Conservation (phyloP, 2,797 vertebrate species). For the Liparis tanakae region DNA sequence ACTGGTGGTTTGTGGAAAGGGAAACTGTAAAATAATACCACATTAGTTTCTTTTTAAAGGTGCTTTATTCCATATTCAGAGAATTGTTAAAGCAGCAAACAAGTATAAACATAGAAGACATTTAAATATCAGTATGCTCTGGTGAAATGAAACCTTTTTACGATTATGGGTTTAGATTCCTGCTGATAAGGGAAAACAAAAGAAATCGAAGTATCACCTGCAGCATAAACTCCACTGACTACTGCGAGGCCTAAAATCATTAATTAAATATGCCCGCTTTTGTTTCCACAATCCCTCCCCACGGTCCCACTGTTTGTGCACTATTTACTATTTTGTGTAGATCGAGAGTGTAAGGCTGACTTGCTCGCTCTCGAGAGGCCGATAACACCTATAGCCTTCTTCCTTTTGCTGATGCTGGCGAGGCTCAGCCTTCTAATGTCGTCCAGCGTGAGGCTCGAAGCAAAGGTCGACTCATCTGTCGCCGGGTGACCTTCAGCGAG, state of each 20-base stretch:
- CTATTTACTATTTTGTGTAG: slow-evolving; percentile 36
- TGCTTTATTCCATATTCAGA: not conserved
- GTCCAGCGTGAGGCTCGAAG: slow-evolving; percentile 31
- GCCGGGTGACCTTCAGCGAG: slow-evolving; percentile 53
- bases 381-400: slow-evolving; percentile 45
- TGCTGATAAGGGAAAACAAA: slow-evolving; percentile 13
- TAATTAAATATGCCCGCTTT: slow-evolving; percentile 26
- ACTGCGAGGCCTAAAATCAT: not conserved
- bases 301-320: slow-evolving; percentile 15
- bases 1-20: not conserved
- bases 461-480: slow-evolving; percentile 47
- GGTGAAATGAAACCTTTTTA: not conserved
- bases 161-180: not conserved
- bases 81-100: not conserved
- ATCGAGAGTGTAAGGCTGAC: slow-evolving; percentile 37
- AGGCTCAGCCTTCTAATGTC: slow-evolving; percentile 53
- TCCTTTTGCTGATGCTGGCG: slow-evolving; percentile 51
- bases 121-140: not conserved
- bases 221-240: not conserved
- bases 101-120: not conserved
- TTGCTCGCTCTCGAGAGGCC: slow-evolving; percentile 58
- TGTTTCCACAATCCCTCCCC: slow-evolving; percentile 23
- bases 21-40: not conserved
- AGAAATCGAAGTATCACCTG: slow-evolving; percentile 9
- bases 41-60: not conserved